Evolutionary conservation across 1,140 invertebrate species (phyloP).

Genomic region (Portunus trituberculatus): DNA sequence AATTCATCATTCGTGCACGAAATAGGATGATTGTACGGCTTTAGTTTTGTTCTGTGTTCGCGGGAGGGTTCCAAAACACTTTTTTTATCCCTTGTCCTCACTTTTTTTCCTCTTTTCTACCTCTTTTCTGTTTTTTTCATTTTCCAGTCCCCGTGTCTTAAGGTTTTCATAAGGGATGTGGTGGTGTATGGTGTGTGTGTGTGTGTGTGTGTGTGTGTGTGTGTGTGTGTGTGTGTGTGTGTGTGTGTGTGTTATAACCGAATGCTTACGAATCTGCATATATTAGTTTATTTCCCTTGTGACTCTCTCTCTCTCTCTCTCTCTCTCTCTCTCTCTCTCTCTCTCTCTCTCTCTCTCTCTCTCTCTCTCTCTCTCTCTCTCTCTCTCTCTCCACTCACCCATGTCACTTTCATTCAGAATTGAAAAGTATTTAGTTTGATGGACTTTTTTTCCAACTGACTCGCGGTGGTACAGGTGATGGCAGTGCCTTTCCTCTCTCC

Average conservation of each 20-base stretch:
- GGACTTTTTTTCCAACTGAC: conserved; percentile 32
- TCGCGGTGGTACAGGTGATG: conserved; percentile 14
- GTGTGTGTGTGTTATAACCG: not conserved
- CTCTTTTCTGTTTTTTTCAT: not conserved
- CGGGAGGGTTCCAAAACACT: not conserved
- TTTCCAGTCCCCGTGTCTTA: not conserved
- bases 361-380: conserved; percentile 6
- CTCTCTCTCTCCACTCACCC: conserved; percentile 34
- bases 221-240: conserved; percentile 39
- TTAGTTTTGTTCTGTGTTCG: not conserved
- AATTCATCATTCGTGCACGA: conserved; percentile 45
- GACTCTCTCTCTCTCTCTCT: conserved; percentile 59
- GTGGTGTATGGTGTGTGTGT: conserved; percentile 24
- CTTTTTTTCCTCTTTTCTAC: not conserved
- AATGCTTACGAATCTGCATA: conserved; percentile 7
- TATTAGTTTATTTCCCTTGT: conserved; percentile 59
- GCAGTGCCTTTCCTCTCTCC: not conserved
- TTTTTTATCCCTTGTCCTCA: not conserved
- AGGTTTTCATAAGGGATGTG: not conserved
- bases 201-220: conserved; percentile 42
- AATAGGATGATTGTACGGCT: conserved; percentile 33
- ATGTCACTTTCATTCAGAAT: not conserved
- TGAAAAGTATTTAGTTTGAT: conserved; percentile 64
- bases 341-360: conserved; percentile 52
- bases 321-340: conserved; percentile 56